Base-by-base conservation (phyloP, 1,140 invertebrate genomes). In the Artemia franciscana region DNA sequence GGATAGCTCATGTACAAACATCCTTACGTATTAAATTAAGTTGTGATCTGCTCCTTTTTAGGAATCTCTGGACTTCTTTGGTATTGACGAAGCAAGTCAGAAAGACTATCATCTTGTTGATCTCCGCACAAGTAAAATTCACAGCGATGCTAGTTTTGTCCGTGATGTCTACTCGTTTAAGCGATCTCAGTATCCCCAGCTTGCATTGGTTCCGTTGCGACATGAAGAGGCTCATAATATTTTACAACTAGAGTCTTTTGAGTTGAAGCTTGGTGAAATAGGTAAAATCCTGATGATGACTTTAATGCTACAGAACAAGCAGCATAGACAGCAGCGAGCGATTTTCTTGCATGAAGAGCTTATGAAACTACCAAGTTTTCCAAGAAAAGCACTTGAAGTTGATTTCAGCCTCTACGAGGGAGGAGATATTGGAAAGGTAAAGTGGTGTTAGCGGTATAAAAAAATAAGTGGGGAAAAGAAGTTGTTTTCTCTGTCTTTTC, bases 101-200 rank as follows among this genome's bases (percentile, higher is more conserved):
- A 82, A 84, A 66, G 85, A 91, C 72, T 94, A 93, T 71, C 96
- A 95, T 70, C 76, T 99, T 0, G 85, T 97, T 4, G 95, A 99
- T 72, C 88, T 93, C 63, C 98, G 98, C 79, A 97, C 94, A 66
- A 90, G 91, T 94, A 88, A 92, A 80, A 93, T 94, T 66, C 87
- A 92, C 68, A 96, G 94, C 74, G 83, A 90, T 0, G 84, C 86
- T 63, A 85, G 86, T 23, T 97, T 93, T 72, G 93, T 97, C 0
- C 76, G 96, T 59, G 96, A 99, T 70, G 91, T 93, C 72, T 99
- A 99, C 73, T 98, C 98, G 73, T 99, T 98, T 75, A 95, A 97
- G 71, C 80, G 96, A 23, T 94, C 93, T 0, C 92, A 96, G 71
- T 98, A 98, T 74, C 94, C 96, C 0, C 92, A 98, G 73, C 76